A percentile compares a stretch with the other conserved stretches of the same genome.
These are phyloP conservation scores for Neomonachus schauinslandi DNA, from an alignment of 2,113 vertebrate genomes.

Conservation along the genomic window DNA sequence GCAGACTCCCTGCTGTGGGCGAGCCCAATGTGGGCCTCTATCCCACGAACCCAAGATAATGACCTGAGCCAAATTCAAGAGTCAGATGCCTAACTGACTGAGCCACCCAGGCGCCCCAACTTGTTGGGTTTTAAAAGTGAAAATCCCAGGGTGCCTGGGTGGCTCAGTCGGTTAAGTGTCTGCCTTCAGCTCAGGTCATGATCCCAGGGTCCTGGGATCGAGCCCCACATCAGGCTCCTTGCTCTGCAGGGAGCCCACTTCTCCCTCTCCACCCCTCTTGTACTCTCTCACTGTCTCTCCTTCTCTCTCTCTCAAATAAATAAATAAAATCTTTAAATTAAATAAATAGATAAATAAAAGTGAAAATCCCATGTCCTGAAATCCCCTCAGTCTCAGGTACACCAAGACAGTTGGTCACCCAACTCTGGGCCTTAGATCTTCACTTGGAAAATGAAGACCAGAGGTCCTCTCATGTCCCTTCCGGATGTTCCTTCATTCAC, in stretches of 20 bases:
- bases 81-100: not conserved
- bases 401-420: not conserved
- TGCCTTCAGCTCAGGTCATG: too few relatives aligned
- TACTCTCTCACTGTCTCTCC: too few relatives aligned
- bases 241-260: too few relatives aligned
- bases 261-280: too few relatives aligned
- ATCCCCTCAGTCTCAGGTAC: not conserved
- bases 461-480: not conserved
- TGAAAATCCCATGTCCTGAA: not conserved
- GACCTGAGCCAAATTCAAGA: not conserved
- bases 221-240: too few relatives aligned
- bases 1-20: not conserved
- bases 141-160: too few relatives aligned
- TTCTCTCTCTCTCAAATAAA: too few relatives aligned
- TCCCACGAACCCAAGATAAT: not conserved
- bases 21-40: not conserved
- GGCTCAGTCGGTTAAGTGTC: too few relatives aligned
- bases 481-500: not conserved
- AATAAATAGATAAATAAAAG: not conserved
- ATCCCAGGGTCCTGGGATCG: too few relatives aligned
- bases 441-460: not conserved
- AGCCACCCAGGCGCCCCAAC: not conserved
- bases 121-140: conserved; percentile 18
- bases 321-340: too few relatives aligned
- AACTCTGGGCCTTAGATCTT: not conserved